Percentiles rank a stretch among this genome's conserved stretches.
Evolutionary conservation across 1,140 invertebrate genomes (phyloP).

Genomic region (Plutomurus gul): DNA sequence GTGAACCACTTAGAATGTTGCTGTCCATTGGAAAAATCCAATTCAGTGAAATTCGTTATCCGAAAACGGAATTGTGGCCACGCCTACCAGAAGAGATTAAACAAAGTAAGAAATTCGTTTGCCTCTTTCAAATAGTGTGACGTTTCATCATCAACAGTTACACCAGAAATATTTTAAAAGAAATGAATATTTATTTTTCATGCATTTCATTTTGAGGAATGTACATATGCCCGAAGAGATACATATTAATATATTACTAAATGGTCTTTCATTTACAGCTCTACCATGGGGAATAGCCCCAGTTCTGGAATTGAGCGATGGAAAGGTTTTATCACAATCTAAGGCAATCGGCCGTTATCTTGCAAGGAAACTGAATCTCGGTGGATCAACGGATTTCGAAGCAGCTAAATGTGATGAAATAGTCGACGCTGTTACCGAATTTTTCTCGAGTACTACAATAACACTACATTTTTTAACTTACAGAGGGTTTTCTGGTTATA

Average conservation of each 20-base stretch:
- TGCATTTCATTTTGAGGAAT: too few relatives aligned
- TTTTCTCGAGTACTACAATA: too few relatives aligned
- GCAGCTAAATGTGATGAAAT: conserved; percentile 66
- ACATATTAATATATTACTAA: too few relatives aligned
- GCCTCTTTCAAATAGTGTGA: too few relatives aligned
- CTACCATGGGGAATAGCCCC: background rate
- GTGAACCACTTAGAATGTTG: background rate
- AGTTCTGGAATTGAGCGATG: conserved; percentile 66
- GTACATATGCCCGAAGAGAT: too few relatives aligned
- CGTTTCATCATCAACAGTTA: too few relatives aligned
- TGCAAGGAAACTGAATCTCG: conserved; percentile 58
- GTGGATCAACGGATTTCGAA: conserved; percentile 68
- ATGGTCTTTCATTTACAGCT: too few relatives aligned
- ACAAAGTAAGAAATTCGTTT: background rate
- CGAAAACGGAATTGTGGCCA: background rate
- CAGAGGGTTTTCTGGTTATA: too few relatives aligned
- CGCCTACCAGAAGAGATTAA: background rate
- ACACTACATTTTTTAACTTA: too few relatives aligned
- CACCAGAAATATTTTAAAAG: background rate
- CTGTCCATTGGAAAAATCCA: background rate
- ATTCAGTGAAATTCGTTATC: background rate
- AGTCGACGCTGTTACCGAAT: conserved; percentile 62
- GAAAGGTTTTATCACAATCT: conserved; percentile 25
- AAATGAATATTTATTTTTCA: background rate
- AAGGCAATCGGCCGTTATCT: background rate